Evolutionary conservation across 2,113 vertebrate genomes (phyloP).

Genomic region (Chrysemys picta): DNA sequence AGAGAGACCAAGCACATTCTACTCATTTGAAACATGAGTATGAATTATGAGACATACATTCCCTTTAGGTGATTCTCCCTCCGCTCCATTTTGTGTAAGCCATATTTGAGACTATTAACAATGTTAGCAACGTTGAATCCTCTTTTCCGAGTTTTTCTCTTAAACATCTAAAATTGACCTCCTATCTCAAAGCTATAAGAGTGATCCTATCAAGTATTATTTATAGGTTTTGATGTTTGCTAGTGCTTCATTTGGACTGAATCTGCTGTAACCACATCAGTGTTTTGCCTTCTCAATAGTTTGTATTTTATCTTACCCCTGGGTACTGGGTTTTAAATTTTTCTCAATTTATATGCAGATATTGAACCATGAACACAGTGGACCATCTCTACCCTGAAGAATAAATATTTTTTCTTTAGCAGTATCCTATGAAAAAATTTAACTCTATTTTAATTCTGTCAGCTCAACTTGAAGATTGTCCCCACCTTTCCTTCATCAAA

Average conservation of each 20-base stretch:
- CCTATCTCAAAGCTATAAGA: neutral
- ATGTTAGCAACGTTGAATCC: neutral
- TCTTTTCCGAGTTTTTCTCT: neutral
- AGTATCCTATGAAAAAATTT: neutral
- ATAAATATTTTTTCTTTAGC: neutral
- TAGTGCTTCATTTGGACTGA: neutral
- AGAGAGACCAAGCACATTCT: neutral
- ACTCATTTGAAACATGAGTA: constrained; percentile 14
- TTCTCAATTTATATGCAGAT: constrained; percentile 28
- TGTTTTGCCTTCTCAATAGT: constrained; percentile 9
- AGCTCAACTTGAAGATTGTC: neutral
- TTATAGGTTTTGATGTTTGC: neutral
- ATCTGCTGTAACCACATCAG: neutral
- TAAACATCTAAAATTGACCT: neutral
- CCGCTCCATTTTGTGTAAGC: neutral
- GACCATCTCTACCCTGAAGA: neutral
- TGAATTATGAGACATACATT: neutral
- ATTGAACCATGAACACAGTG: neutral
- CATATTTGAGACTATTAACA: neutral
- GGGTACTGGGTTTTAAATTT: neutral
- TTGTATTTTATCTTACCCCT: constrained; percentile 11
- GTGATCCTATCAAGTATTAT: neutral
- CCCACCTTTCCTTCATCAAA: neutral
- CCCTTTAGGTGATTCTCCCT: neutral
- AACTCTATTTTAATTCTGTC: neutral